Base-by-base conservation (phyloP, 2,113 vertebrate genomes). In the Indicator maculatus region DNA sequence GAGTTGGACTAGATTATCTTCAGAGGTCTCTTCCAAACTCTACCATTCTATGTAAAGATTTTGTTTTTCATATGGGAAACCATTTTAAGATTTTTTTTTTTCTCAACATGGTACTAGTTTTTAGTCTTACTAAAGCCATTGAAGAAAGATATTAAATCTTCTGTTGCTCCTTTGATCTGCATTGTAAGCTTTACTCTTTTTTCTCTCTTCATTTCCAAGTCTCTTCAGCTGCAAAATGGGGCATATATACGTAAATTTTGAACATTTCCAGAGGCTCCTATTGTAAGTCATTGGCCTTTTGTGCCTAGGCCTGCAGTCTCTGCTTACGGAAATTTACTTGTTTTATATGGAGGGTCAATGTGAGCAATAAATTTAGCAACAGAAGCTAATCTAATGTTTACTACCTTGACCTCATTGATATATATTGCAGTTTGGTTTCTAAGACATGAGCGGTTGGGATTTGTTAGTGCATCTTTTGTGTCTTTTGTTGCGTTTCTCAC, bases 401-500 rank as follows among this genome's bases (percentile, higher is more conserved):
- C n/a, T 83, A 9, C 56, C 80, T 90, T 83, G 47, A 83, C 80
- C 69, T 88, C 65, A 74, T 60, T 74, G 69, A 56, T 74, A 27
- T 24, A 60, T 74, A 50, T 38, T 86, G 33, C n/a, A 38, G 28
- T 78, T 71, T 81, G 47, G 81, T 95, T 88, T 91, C 64, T 17
- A 74, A 93, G 65, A 53, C 30, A 7, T 16, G 39, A 95, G 30
- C 47, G 53, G 58, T 64, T 65, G 64, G 64, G 64, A 67, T 92
- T 93, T 93, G 41, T 83, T 91, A n/a, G 28, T 75, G 52, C 64
- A 70, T 84, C 36, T 92, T 93, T 77, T 89, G 6, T 93, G 69
- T 88, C 87, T 89, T 87, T 91, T 83, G 58, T 87, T 93, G 69
- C 76, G 78, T 7, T 95, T 95, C 83, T 91, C 58, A 91, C 69